Percentiles rank a stretch among this genome's conserved stretches.
phyloP scores from a whole-genome alignment of 2,113 vertebrate species.

The Onychostoma macrolepis region DNA sequence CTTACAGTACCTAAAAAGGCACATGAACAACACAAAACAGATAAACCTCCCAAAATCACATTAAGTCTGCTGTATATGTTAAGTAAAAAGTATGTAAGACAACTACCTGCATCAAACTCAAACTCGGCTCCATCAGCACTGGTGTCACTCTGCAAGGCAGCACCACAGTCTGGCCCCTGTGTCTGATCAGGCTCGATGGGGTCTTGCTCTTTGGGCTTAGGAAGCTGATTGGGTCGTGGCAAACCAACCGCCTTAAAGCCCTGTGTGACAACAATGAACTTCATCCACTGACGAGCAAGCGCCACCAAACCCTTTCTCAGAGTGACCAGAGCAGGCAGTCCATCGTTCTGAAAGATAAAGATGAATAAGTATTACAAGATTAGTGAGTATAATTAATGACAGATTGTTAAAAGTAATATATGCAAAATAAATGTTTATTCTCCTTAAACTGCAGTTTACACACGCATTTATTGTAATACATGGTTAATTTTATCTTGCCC shows the following conservation, averaged over 20 bases:
- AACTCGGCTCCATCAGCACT: conserved; percentile 97
- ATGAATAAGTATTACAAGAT: background rate
- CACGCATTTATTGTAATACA: background rate
- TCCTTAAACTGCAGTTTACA: background rate
- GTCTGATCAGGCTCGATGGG: conserved; percentile 74
- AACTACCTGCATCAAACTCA: conserved; percentile 96
- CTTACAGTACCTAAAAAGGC: conserved; percentile 87
- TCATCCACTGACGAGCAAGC: conserved; percentile 98
- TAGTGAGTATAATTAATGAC: background rate
- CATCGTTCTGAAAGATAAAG: conserved; percentile 83
- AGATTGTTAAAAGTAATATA: background rate
- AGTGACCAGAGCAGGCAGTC: conserved; percentile 94
- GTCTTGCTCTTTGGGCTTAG: conserved; percentile 77
- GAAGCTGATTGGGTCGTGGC: conserved; percentile 84
- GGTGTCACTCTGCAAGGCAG: conserved; percentile 92
- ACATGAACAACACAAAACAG: conserved; percentile 20
- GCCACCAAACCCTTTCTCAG: conserved; percentile 97
- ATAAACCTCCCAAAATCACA: background rate
- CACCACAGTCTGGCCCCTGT: conserved; percentile 84
- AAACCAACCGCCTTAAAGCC: conserved; percentile 94
- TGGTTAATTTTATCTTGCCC: background rate
- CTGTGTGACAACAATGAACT: conserved; percentile 97
- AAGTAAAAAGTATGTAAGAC: background rate
- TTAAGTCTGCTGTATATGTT: background rate
- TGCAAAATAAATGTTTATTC: background rate